phyloP scores from a whole-genome alignment of 2,888 invertebrate species.

The Lobophora halterata region DNA sequence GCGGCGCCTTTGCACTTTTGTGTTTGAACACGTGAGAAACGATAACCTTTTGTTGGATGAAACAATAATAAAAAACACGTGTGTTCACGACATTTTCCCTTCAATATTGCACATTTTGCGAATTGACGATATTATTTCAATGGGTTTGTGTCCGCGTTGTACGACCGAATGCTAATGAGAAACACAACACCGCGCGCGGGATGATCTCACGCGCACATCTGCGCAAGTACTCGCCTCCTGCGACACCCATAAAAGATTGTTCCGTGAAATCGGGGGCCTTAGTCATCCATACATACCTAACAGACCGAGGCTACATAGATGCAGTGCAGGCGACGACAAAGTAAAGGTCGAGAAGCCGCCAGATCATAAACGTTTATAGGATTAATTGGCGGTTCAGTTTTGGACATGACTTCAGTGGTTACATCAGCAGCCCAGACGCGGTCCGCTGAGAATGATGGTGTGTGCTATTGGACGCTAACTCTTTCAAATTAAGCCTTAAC shows the following conservation, averaged over 20 bases:
- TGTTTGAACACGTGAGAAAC: constrained; percentile 7
- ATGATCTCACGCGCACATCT: constrained; percentile 37
- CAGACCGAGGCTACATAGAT: too few relatives aligned
- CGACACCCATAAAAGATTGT: not conserved
- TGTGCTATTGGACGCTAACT: constrained; percentile 23
- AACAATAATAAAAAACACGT: not conserved
- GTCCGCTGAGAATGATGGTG: constrained; percentile 1
- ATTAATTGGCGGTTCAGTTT: constrained; percentile 7
- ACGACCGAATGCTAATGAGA: too few relatives aligned
- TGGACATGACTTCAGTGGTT: constrained; percentile 14
- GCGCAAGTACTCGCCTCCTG: constrained; percentile 17
- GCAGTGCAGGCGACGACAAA: too few relatives aligned
- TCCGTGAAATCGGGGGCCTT: constrained; percentile 5
- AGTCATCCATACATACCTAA: constrained; percentile 1
- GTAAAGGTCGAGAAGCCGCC: too few relatives aligned
- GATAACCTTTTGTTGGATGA: not conserved
- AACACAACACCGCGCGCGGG: constrained; percentile 12
- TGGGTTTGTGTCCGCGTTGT: too few relatives aligned
- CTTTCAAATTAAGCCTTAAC: constrained; percentile 26
- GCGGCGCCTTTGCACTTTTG: not conserved
- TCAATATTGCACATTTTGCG: too few relatives aligned
- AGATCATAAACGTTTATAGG: constrained; percentile 2
- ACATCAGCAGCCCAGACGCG: constrained; percentile 19
- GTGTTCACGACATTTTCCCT: too few relatives aligned
- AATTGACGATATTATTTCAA: too few relatives aligned